These are phyloP conservation scores for Trichogramma pretiosum DNA, from an alignment of 1,140 invertebrate species.

Conservation along the genomic window DNA sequence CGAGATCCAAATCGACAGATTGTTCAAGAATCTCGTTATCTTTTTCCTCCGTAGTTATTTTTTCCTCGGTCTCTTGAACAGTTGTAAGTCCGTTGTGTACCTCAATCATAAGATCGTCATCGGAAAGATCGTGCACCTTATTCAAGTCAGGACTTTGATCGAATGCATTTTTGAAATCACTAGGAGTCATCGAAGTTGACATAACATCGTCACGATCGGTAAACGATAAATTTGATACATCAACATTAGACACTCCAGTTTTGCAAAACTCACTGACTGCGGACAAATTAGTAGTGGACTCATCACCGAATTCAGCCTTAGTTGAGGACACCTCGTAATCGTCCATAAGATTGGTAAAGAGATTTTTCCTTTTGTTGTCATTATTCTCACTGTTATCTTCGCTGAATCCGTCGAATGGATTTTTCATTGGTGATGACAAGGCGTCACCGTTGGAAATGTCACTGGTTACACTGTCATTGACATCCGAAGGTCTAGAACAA, in stretches of 20 bases:
- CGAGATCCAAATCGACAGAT: slow-evolving; percentile 1
- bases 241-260: slow-evolving; percentile 23
- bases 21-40: too few species aligned
- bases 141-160: slow-evolving; percentile 53
- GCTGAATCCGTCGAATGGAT: background rate
- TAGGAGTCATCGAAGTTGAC: slow-evolving; percentile 60
- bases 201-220: slow-evolving; percentile 43
- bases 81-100: slow-evolving; percentile 25
- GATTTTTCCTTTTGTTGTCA: background rate
- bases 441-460: slow-evolving; percentile 46
- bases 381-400: slow-evolving; percentile 3
- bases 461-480: slow-evolving; percentile 40
- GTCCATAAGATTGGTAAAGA: slow-evolving; percentile 32
- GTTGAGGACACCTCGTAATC: slow-evolving; percentile 45
- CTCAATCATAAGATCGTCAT: slow-evolving; percentile 48
- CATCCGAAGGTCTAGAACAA: slow-evolving; percentile 50
- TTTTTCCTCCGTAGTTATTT: slow-evolving; percentile 4
- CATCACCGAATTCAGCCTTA: slow-evolving; percentile 46
- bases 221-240: slow-evolving; percentile 32
- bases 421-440: background rate
- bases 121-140: slow-evolving; percentile 53
- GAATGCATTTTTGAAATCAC: slow-evolving; percentile 52
- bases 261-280: slow-evolving; percentile 25
- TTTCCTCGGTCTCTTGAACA: slow-evolving; percentile 11
- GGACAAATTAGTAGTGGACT: slow-evolving; percentile 32